Conservation (phyloP, 1,140 invertebrate species). For the Aphaenogaster ashmeadi region DNA sequence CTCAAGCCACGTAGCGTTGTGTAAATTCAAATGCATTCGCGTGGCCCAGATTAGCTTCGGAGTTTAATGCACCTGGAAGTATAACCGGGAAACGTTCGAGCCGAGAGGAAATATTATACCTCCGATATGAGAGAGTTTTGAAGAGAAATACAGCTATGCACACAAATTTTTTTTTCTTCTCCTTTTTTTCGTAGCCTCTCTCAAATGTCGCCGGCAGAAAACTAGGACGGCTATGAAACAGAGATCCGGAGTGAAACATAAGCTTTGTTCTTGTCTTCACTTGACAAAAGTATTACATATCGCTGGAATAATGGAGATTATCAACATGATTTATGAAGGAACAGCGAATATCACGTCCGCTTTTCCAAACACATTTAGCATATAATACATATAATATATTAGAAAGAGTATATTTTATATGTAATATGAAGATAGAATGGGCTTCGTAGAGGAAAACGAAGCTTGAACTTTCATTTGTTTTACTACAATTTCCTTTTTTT, state of each 20-base stretch:
- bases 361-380: constrained; percentile 27
- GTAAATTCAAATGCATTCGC: constrained; percentile 40
- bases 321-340: constrained; percentile 49
- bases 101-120: constrained; percentile 36
- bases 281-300: constrained; percentile 45
- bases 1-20: constrained; percentile 20
- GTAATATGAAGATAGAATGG: not conserved
- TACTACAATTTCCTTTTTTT: not conserved
- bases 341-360: not conserved
- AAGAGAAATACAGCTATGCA: constrained; percentile 1
- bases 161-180: not conserved
- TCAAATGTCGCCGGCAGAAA: constrained; percentile 38
- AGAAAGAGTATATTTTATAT: not conserved
- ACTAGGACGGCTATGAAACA: constrained; percentile 37
- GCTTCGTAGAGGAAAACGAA: not conserved
- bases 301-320: constrained; percentile 30
- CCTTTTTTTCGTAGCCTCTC: not conserved
- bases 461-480: not conserved
- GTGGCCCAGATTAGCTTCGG: constrained; percentile 27
- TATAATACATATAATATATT: not conserved
- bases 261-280: constrained; percentile 45
- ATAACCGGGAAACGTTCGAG: constrained; percentile 31
- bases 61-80: constrained; percentile 28
- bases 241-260: constrained; percentile 36
- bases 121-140: constrained; percentile 16